Evolutionary conservation across 2,797 vertebrate genomes (phyloP).

Genomic region (Clarias fuscus): DNA sequence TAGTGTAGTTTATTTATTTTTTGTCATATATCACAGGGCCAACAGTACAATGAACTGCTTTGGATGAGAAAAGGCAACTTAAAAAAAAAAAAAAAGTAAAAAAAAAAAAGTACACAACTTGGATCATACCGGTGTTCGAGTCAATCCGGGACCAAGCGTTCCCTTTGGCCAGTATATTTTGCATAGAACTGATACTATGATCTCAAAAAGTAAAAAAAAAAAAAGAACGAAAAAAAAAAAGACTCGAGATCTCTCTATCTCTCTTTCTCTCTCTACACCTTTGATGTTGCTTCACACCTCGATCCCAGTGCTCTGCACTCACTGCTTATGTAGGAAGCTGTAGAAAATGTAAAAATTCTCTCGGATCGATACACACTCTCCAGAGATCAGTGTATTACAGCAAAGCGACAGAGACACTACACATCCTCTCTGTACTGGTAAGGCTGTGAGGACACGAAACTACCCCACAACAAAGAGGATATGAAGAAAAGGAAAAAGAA

Average conservation of each 20-base stretch:
- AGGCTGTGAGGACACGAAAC: background rate
- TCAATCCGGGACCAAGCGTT: too few species aligned
- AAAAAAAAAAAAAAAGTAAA: too few species aligned
- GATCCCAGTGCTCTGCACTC: slow-evolving; percentile 14
- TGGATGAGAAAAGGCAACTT: too few species aligned
- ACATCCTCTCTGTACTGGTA: background rate
- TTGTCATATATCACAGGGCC: too few species aligned
- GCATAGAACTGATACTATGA: background rate
- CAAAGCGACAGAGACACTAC: slow-evolving; percentile 9
- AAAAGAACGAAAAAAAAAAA: background rate
- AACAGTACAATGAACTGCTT: too few species aligned
- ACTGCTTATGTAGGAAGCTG: slow-evolving; percentile 10
- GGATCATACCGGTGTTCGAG: too few species aligned
- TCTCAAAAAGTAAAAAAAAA: background rate
- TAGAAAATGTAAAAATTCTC: slow-evolving; percentile 5
- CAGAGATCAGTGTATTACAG: slow-evolving; percentile 28
- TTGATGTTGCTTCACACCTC: slow-evolving; percentile 31
- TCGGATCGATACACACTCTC: slow-evolving; percentile 49
- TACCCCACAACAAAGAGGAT: background rate
- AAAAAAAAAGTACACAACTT: too few species aligned
- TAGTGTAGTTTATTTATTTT: too few species aligned
- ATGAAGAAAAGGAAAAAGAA: too few species aligned
- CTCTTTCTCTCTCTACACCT: background rate
- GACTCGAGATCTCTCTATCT: background rate
- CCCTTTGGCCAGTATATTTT: background rate